Conservation (phyloP, 2,888 invertebrate genomes). For the Apoda limacodes region DNA sequence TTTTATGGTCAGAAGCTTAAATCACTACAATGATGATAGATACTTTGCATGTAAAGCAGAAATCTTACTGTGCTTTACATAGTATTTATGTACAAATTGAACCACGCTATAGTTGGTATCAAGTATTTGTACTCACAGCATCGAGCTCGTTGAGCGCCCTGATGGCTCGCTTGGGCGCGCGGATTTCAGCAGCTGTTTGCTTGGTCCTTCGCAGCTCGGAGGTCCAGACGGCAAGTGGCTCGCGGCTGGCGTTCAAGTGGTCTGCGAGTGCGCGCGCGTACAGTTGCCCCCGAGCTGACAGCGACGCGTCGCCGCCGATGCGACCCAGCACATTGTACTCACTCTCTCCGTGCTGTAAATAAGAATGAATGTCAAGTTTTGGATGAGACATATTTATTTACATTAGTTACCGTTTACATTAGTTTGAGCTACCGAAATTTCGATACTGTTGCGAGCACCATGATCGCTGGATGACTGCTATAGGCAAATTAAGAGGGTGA, state of each 20-base stretch:
- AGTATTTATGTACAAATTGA: no score
- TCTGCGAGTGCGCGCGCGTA: conserved; percentile 82
- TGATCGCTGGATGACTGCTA: no score
- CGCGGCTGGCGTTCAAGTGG: conserved; percentile 71
- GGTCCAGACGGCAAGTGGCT: conserved; percentile 88
- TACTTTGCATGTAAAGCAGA: no score
- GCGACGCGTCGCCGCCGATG: conserved; percentile 90
- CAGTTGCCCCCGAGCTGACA: conserved; percentile 83
- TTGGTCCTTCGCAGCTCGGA: conserved; percentile 90
- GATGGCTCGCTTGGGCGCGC: conserved; percentile 85
- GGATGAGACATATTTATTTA: no score
- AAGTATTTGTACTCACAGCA: conserved; percentile 86
- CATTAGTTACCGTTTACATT: no score
- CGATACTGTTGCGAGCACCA: no score
- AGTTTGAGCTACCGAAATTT: no score
- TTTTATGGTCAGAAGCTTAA: no score
- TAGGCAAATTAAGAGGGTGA: no score
- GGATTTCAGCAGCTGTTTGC: conserved; percentile 84
- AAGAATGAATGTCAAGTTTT: no score
- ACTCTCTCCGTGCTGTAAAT: conserved; percentile 88
- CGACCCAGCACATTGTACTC: conserved; percentile 90
- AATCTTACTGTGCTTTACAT: no score
- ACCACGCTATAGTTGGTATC: conserved; percentile 2
- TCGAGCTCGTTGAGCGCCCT: conserved; percentile 92
- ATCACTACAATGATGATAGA: no score